Percentiles rank a stretch among this genome's conserved stretches.
Evolutionary conservation across 2,797 vertebrate genomes (phyloP).

Genomic region (Hypotaenidia philippensis): DNA sequence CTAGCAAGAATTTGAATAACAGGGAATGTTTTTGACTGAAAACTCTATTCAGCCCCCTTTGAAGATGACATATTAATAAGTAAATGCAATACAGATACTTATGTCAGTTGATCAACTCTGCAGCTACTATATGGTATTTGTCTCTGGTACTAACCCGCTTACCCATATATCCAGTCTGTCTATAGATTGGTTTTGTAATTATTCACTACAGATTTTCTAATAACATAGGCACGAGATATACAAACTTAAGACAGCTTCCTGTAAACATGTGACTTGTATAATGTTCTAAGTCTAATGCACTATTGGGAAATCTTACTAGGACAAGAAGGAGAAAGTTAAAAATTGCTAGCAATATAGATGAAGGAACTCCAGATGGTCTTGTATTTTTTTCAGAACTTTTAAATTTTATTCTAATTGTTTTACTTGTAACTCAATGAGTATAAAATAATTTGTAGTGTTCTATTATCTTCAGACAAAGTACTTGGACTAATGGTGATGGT

Average conservation of each 20-base stretch:
- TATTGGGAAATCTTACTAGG: background rate
- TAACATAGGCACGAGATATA: background rate
- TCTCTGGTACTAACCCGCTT: background rate
- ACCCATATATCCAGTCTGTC: background rate
- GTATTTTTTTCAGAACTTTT: background rate
- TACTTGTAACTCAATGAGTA: background rate
- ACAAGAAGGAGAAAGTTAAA: background rate
- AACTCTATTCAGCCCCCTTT: background rate
- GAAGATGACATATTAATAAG: background rate
- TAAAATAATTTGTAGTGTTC: background rate
- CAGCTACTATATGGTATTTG: background rate
- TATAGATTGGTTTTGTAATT: background rate
- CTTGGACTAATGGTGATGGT: background rate
- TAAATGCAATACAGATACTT: background rate
- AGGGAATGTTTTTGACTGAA: background rate
- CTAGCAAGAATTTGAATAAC: background rate
- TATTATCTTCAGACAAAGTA: background rate
- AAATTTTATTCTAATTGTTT: background rate
- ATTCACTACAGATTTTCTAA: background rate
- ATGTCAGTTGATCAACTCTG: background rate
- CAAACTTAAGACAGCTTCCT: background rate
- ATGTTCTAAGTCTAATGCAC: background rate
- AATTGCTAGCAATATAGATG: background rate
- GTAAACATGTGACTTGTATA: background rate
- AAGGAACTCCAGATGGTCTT: background rate